These are phyloP conservation scores for Napeogenes sylphis DNA, from an alignment of 2,888 invertebrate genomes.

Conservation along the genomic window DNA sequence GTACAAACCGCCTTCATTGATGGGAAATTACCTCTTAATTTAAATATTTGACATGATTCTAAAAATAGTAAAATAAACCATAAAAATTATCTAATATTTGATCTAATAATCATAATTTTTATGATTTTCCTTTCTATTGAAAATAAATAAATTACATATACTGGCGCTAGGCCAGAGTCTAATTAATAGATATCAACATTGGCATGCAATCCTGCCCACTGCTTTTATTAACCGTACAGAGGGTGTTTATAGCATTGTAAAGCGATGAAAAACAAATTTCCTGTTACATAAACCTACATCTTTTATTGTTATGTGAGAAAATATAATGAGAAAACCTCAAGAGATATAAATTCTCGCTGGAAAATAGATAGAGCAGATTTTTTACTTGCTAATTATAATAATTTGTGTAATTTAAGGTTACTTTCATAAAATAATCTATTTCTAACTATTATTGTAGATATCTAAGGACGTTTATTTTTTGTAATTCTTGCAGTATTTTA, in stretches of 20 bases:
- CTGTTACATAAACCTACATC: background rate
- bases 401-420: too few species aligned
- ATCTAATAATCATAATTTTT: too few species aligned
- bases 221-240: background rate
- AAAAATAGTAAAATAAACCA: background rate
- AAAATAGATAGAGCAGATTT: background rate
- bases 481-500: too few species aligned
- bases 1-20: too few species aligned
- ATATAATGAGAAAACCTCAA: background rate
- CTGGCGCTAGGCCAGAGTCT: conserved; percentile 18
- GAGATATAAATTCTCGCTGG: background rate
- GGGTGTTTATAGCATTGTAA: conserved; percentile 2
- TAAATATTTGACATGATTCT: background rate
- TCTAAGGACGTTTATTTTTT: too few species aligned
- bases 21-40: background rate
- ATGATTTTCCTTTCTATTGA: background rate
- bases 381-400: too few species aligned
- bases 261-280: background rate
- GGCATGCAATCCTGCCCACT: conserved; percentile 4
- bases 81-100: background rate
- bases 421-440: too few species aligned
- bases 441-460: too few species aligned
- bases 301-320: conserved; percentile 4
- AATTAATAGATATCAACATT: conserved; percentile 23
- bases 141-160: conserved; percentile 7